Base-by-base conservation (phyloP, 1,140 invertebrate species). In the Saxidomus purpurata region DNA sequence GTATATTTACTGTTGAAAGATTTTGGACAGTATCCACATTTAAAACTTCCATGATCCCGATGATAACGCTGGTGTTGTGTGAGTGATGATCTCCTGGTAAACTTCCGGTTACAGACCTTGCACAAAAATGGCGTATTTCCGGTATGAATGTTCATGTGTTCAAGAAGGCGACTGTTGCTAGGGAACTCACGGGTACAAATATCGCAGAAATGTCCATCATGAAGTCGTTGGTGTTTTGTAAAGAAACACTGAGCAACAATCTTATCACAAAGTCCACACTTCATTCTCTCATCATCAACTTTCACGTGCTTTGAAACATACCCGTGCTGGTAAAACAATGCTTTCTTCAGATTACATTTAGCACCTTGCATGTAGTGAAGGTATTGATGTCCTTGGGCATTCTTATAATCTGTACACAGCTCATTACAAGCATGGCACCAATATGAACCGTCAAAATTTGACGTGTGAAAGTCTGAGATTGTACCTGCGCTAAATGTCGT, bases 111-210 rank as follows among this genome's bases (percentile, higher is more conserved):
- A 95, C 98, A 98, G 93, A 98, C 98, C 22, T 98, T 97, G 95
- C 98, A 98, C 1, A 97, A 97, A 95, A 98, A 98, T 0, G 98
- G 98, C 93, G 98, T 98, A 95, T 98, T 98, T 94, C 98, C 98
- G 43, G 98, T 98, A 95, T 98, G 98, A 88, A 93, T 93, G 52
- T 87, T 90, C 71, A 93, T 69, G 61, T 93, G 92, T 22, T 93
- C 91, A 22, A 77, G 63, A n/a, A 89, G 80, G 8, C 80, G 67
- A 31, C 67, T 83, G 52, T 76, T 83, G 52, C 63, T 83, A 28
- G 63, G 76, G 36, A 89, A 89, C 49, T 89, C 87, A 1, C 61
- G 38, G 3, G 36, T n/a, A 82, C 87, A 89, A 1, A 89, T 47
- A 17, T 61, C n/a, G 63, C 87, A 89, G 25, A 49, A 38, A 76